These are phyloP conservation scores for Trichomycterus rosablanca DNA, from an alignment of 2,113 vertebrate genomes.

Conservation along the genomic window DNA sequence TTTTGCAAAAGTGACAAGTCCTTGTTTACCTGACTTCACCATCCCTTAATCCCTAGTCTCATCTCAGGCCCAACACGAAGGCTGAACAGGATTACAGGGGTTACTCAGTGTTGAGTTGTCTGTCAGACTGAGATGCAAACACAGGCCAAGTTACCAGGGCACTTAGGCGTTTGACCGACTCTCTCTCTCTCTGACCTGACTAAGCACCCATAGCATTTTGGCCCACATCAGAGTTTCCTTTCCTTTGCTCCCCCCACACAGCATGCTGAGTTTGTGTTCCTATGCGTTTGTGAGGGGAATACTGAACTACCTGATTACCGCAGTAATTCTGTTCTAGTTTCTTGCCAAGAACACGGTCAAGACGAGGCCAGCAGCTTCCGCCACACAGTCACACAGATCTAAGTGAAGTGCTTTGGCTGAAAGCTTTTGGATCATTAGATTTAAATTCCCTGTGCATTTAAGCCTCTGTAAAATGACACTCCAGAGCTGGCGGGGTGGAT, in stretches of 20 bases:
- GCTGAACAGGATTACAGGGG: conserved; percentile 24
- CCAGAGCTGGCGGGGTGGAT: conserved; percentile 6
- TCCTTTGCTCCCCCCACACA: not conserved
- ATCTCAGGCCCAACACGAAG: not conserved
- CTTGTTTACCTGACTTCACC: not conserved
- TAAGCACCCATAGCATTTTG: conserved; percentile 11
- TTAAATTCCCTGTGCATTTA: conserved; percentile 16
- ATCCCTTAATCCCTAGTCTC: conserved; percentile 11
- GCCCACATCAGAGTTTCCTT: not conserved
- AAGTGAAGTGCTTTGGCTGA: not conserved
- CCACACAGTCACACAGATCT: conserved; percentile 14
- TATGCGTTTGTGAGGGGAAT: not conserved
- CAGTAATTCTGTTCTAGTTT: conserved; percentile 17
- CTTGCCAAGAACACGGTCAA: conserved; percentile 27
- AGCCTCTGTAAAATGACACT: conserved; percentile 25
- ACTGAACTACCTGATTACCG: conserved; percentile 8
- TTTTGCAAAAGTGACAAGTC: not conserved
- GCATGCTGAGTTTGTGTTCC: conserved; percentile 15
- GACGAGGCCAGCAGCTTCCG: conserved; percentile 18
- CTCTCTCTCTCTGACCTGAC: conserved; percentile 1
- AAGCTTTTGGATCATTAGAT: conserved; percentile 5
- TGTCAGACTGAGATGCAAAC: not conserved
- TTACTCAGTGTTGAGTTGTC: conserved; percentile 6
- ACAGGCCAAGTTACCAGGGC: too few relatives aligned
- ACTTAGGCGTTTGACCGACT: not conserved